Conservation (phyloP, 2,797 vertebrate species). For the Macropus fuliginosus region DNA sequence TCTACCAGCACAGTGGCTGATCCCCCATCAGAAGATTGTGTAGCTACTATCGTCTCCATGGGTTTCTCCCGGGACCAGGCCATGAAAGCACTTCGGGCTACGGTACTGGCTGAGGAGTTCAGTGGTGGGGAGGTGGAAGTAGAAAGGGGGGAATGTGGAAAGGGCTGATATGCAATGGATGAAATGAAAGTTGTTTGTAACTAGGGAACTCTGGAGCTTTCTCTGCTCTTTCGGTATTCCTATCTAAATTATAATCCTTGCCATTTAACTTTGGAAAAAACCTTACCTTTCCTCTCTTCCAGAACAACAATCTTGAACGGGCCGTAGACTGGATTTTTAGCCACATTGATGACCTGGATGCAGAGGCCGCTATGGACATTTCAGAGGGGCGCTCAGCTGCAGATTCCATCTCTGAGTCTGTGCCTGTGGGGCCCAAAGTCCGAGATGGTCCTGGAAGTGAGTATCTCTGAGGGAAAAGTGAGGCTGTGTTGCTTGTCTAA, state of each 20-base stretch:
- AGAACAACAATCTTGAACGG: conserved; percentile 96
- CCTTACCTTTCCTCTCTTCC: conserved; percentile 51
- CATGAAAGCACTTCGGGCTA: conserved; percentile 95
- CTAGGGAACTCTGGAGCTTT: neutral
- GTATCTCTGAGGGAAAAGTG: conserved; percentile 73
- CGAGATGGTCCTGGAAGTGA: conserved; percentile 96
- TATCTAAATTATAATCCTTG: neutral
- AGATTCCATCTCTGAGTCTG: conserved; percentile 92
- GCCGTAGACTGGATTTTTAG: conserved; percentile 99
- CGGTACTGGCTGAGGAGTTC: conserved; percentile 86
- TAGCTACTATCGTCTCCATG: conserved; percentile 98
- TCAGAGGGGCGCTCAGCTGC: conserved; percentile 96
- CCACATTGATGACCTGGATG: conserved; percentile 96
- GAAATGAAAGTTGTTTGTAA: neutral
- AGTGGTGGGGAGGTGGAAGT: neutral
- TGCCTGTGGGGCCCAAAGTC: conserved; percentile 95
- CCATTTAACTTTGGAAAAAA: neutral
- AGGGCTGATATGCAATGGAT: neutral
- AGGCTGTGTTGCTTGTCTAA: neutral
- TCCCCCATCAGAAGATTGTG: conserved; percentile 94
- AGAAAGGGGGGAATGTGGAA: neutral
- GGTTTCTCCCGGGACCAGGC: conserved; percentile 99
- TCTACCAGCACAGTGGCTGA: conserved; percentile 86
- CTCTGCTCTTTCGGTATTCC: neutral
- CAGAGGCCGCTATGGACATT: conserved; percentile 96